phyloP scores from a whole-genome alignment of 2,113 vertebrate species.

The Syrmaticus mikado region DNA sequence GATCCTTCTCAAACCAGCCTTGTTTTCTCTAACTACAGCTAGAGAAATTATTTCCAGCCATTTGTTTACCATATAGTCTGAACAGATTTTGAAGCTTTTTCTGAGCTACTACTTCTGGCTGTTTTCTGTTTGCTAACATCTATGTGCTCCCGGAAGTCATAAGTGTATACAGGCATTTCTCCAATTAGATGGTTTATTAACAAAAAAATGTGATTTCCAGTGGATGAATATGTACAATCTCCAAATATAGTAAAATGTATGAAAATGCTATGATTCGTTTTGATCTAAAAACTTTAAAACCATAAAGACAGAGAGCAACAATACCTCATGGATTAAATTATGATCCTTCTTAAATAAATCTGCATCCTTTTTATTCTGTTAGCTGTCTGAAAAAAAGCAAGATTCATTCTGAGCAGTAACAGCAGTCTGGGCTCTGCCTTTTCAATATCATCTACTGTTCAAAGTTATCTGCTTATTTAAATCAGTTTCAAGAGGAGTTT shows the following conservation, averaged over 20 bases:
- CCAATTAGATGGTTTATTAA: background rate
- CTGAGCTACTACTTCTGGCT: background rate
- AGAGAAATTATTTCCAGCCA: background rate
- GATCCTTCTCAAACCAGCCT: background rate
- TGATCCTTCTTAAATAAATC: background rate
- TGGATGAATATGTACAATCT: background rate
- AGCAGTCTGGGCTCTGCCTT: background rate
- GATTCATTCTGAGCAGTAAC: background rate
- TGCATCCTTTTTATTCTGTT: background rate
- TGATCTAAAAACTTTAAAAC: background rate
- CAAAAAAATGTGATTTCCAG: background rate
- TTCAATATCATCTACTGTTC: background rate
- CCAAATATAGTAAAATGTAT: background rate
- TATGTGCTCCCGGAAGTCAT: background rate
- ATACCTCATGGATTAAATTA: background rate
- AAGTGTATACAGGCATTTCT: background rate
- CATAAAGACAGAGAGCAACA: background rate
- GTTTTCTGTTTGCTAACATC: background rate
- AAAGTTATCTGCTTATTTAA: background rate
- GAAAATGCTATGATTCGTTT: background rate
- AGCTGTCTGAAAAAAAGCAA: background rate
- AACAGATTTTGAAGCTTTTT: background rate
- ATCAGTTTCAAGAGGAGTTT: background rate
- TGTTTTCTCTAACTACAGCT: background rate
- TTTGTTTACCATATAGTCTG: background rate